Conservation (phyloP, 2,797 vertebrate species). For the Naso thynnoides region DNA sequence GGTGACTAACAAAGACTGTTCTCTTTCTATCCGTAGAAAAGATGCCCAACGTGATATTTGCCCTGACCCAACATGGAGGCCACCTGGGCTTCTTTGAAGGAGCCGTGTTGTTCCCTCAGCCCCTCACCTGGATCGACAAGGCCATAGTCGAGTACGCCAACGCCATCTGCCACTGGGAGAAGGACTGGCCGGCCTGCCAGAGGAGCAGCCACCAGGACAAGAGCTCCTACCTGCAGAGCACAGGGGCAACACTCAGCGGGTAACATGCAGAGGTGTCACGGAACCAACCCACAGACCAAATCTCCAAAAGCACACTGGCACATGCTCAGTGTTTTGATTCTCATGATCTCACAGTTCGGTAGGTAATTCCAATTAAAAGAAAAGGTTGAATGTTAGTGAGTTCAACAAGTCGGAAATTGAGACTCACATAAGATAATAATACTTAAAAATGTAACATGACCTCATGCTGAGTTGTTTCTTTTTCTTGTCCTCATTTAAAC, state of each 20-base stretch:
- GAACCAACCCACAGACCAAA: slow-evolving; percentile 21
- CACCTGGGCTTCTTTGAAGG: slow-evolving; percentile 99
- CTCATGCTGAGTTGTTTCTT: slow-evolving; percentile 9
- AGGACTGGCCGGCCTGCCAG: slow-evolving; percentile 84
- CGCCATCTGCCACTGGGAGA: slow-evolving; percentile 93
- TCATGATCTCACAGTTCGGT: background rate
- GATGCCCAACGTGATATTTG: slow-evolving; percentile 93
- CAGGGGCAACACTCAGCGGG: slow-evolving; percentile 17
- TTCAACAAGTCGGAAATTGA: slow-evolving; percentile 3
- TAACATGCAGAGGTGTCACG: background rate
- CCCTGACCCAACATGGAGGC: slow-evolving; percentile 93
- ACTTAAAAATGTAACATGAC: slow-evolving; percentile 30
- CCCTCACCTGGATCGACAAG: slow-evolving; percentile 98
- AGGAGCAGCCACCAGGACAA: slow-evolving; percentile 49
- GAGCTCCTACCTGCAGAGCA: slow-evolving; percentile 37
- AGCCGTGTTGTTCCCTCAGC: slow-evolving; percentile 92
- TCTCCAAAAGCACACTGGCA: background rate
- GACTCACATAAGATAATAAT: slow-evolving; percentile 1
- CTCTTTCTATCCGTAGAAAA: slow-evolving; percentile 84
- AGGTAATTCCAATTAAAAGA: slow-evolving; percentile 1
- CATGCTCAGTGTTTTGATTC: background rate
- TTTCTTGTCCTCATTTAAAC: slow-evolving; percentile 20
- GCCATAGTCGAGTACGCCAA: slow-evolving; percentile 93
- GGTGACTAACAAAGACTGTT: background rate
- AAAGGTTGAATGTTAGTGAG: background rate